These are phyloP conservation scores for Aplidium turbinatum DNA, from an alignment of 23 tunicate genomes.

Conservation along the genomic window DNA sequence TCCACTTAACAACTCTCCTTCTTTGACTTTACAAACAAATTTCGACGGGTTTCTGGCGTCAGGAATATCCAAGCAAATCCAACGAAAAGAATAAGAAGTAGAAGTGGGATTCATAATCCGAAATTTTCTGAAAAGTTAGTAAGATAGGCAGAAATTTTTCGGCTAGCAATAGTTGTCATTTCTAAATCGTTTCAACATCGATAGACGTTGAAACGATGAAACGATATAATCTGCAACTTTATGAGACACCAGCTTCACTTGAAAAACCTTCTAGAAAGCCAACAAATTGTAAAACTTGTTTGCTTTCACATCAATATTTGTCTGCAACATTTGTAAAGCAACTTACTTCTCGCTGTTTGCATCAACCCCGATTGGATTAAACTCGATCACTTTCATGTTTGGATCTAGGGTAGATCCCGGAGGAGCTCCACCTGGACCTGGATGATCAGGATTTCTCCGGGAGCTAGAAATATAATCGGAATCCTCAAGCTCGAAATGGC, in stretches of 20 bases:
- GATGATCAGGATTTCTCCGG: slow-evolving; percentile 67
- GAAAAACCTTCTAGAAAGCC: too few relatives aligned
- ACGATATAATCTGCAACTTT: not conserved
- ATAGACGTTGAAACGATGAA: not conserved
- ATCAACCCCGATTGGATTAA: slow-evolving; percentile 74
- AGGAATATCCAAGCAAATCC: slow-evolving; percentile 69
- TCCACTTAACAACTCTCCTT: slow-evolving; percentile 62
- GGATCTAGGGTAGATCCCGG: slow-evolving; percentile 89
- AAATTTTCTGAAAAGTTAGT: slow-evolving; percentile 73
- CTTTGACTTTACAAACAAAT: slow-evolving; percentile 53
- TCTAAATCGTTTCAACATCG: too few relatives aligned
- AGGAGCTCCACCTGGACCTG: slow-evolving; percentile 84
- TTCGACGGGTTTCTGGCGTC: slow-evolving; percentile 59
- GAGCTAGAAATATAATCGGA: slow-evolving; percentile 72
- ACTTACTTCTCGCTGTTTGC: slow-evolving; percentile 53
- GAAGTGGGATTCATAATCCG: slow-evolving; percentile 90
- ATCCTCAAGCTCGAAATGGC: slow-evolving; percentile 85
- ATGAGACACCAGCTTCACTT: too few relatives aligned
- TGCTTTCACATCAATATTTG: too few relatives aligned
- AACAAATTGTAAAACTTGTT: too few relatives aligned
- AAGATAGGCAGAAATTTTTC: too few relatives aligned
- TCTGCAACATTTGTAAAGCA: too few relatives aligned
- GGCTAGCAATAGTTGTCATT: too few relatives aligned
- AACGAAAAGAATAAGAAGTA: slow-evolving; percentile 45
- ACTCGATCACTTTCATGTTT: slow-evolving; percentile 82